A percentile compares a stretch with the other conserved stretches of the same genome.
These are phyloP conservation scores for Siderastrea siderea DNA, from an alignment of 92 coral and sea anemone genomes.

Conservation along the genomic window DNA sequence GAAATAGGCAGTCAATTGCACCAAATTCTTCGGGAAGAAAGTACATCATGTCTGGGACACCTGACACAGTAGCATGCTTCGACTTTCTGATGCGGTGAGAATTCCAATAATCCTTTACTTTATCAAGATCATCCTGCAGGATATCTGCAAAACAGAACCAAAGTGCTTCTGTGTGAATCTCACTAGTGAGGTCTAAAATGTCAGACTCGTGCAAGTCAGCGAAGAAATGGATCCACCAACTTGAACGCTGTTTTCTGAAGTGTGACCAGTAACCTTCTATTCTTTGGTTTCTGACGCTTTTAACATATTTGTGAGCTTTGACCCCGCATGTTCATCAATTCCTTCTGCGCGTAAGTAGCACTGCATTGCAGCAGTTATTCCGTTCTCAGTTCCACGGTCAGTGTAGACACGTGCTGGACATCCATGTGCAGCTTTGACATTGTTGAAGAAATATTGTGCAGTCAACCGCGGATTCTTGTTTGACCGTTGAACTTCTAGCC, in stretches of 20 bases:
- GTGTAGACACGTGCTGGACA: conserved; percentile 71
- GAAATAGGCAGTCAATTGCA: conserved; percentile 53
- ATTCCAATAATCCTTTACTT: conserved; percentile 40
- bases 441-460: conserved; percentile 67
- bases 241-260: conserved; percentile 63
- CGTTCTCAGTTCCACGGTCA: conserved; percentile 82
- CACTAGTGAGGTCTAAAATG: conserved; percentile 64
- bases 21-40: conserved; percentile 76
- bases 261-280: conserved; percentile 81
- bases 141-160: no score
- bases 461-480: conserved; percentile 69
- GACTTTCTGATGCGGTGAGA: conserved; percentile 78
- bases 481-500: conserved; percentile 82
- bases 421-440: conserved; percentile 65
- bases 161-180: conserved; percentile 42
- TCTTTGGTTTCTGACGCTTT: conserved; percentile 75
- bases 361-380: conserved; percentile 73
- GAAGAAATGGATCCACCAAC: conserved; percentile 84
- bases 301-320: conserved; percentile 70
- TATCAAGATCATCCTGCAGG: no score
- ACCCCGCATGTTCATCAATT: conserved; percentile 66
- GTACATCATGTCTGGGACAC: conserved; percentile 77
- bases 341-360: conserved; percentile 75
- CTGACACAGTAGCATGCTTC: conserved; percentile 63
- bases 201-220: conserved; percentile 66